Evolutionary conservation across 2,113 vertebrate genomes (phyloP).

Genomic region (Opisthocomus hoazin): DNA sequence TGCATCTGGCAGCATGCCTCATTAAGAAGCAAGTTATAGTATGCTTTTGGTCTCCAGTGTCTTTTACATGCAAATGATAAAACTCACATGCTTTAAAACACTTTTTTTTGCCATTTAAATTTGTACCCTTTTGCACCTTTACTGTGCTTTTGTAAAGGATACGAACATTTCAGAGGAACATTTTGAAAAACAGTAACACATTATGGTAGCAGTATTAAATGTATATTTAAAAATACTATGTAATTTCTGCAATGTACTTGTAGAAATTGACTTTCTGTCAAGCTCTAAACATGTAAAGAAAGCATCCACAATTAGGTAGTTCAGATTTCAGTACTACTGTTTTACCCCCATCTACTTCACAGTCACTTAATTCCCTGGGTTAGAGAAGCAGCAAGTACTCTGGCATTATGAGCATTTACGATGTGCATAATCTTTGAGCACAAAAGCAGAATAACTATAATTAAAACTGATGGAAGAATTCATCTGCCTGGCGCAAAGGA

Average conservation of each 20-base stretch:
- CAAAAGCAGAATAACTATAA: slow-evolving; percentile 1
- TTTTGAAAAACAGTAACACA: not conserved
- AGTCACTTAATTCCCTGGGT: not conserved
- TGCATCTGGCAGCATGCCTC: not conserved
- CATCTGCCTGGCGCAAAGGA: not conserved
- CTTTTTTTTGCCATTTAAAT: not conserved
- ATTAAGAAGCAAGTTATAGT: not conserved
- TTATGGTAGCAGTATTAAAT: not conserved
- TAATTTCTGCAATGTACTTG: not conserved
- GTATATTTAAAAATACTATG: not conserved
- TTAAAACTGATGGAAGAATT: not conserved
- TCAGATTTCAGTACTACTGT: not conserved
- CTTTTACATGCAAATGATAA: not conserved
- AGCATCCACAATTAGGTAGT: not conserved
- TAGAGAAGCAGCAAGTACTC: not conserved
- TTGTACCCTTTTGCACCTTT: not conserved
- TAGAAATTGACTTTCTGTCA: not conserved
- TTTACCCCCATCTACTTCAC: not conserved
- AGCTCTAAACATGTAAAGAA: not conserved
- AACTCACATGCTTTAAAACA: not conserved
- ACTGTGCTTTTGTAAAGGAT: not conserved
- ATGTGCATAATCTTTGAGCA: not conserved
- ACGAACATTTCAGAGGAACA: not conserved
- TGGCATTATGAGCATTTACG: not conserved
- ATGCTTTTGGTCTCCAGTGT: not conserved